Percentiles rank a stretch among this genome's conserved stretches.
These are phyloP conservation scores for Drosophila orena DNA, from an alignment of 1,140 invertebrate genomes.

Conservation along the genomic window DNA sequence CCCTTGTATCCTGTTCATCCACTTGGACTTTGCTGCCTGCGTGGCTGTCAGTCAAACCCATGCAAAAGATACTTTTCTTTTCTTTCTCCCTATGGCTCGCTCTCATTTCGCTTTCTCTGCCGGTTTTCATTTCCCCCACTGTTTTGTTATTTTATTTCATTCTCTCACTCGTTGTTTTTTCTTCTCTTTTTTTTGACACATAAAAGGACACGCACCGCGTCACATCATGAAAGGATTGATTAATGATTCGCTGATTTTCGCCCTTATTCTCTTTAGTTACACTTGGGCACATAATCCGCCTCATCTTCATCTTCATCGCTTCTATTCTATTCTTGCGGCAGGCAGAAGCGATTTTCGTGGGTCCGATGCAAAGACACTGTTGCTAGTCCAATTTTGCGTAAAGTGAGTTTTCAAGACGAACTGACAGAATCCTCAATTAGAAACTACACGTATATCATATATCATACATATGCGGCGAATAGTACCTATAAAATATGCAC, in stretches of 20 bases:
- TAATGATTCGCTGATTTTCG: slow-evolving; percentile 85
- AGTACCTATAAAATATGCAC: too few relatives aligned
- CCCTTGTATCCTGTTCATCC: slow-evolving; percentile 51
- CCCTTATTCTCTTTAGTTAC: slow-evolving; percentile 85
- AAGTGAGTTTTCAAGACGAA: slow-evolving; percentile 66
- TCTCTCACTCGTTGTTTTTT: slow-evolving; percentile 50
- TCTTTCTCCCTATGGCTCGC: slow-evolving; percentile 34
- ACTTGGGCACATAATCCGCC: slow-evolving; percentile 83
- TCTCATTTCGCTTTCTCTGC: slow-evolving; percentile 76
- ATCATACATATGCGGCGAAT: too few relatives aligned
- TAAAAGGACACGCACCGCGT: slow-evolving; percentile 85
- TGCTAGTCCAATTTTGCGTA: slow-evolving; percentile 63
- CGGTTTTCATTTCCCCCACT: slow-evolving; percentile 67
- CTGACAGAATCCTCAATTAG: too few relatives aligned
- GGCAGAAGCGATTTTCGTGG: slow-evolving; percentile 30
- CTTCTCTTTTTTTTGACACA: slow-evolving; percentile 76
- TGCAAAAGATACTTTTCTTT: slow-evolving; percentile 80
- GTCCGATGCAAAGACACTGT: background rate
- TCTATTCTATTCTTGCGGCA: slow-evolving; percentile 60
- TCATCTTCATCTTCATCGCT: slow-evolving; percentile 72
- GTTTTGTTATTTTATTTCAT: slow-evolving; percentile 47
- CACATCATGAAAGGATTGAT: slow-evolving; percentile 85
- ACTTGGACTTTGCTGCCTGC: slow-evolving; percentile 47
- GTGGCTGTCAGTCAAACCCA: slow-evolving; percentile 72
- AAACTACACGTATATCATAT: too few relatives aligned